Evolutionary conservation across 2,888 invertebrate species (phyloP).

Genomic region (Trissolcus brochymenae): DNA sequence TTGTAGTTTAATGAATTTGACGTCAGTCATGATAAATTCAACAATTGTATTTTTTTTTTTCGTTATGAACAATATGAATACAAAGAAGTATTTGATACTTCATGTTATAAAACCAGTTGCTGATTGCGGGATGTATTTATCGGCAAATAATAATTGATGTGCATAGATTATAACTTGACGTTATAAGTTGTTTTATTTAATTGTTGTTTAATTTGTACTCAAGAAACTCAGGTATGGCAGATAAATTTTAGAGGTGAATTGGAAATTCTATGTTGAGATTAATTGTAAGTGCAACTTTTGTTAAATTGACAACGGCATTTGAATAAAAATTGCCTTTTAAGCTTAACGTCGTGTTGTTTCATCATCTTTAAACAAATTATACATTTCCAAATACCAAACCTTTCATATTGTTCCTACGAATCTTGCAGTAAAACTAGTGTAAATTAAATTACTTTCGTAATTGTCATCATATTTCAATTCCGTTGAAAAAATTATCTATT

Average conservation of each 20-base stretch:
- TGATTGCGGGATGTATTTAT: constrained; percentile 5
- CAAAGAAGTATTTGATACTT: not conserved
- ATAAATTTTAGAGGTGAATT: not conserved
- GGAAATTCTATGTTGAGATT: constrained; percentile 3
- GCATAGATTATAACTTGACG: constrained; percentile 20
- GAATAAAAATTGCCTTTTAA: constrained; percentile 13
- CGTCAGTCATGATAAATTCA: not conserved
- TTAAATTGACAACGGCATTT: constrained; percentile 15
- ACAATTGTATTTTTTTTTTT: not conserved
- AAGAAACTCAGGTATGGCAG: not conserved
- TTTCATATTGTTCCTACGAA: no score
- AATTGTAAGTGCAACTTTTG: not conserved
- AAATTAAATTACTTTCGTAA: no score
- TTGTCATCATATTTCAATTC: no score
- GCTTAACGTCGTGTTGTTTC: constrained; percentile 22
- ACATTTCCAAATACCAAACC: no score
- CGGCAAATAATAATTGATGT: not conserved
- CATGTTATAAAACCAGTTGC: constrained; percentile 7
- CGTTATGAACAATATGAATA: not conserved
- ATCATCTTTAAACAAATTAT: constrained; percentile 27
- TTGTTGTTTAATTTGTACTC: constrained; percentile 6
- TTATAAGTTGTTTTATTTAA: constrained; percentile 23
- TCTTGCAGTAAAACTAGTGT: no score
- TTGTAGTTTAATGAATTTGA: not conserved
- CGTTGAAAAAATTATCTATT: no score